These are phyloP conservation scores for Disparrhopalites patrizii DNA, from an alignment of 2,888 invertebrate species.

Conservation along the genomic window DNA sequence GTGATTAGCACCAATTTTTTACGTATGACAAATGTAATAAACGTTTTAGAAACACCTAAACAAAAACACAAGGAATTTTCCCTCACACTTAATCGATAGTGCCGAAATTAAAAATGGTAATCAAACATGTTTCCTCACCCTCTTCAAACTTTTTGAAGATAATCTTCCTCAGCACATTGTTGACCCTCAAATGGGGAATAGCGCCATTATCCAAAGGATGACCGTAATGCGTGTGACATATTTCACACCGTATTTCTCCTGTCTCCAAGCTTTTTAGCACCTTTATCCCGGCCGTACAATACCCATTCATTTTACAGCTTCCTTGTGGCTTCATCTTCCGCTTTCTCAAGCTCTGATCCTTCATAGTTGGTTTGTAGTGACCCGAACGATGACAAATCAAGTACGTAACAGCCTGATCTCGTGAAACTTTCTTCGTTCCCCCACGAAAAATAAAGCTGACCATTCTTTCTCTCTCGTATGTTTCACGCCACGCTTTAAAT, in stretches of 20 bases:
- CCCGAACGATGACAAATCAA: constrained; percentile 47
- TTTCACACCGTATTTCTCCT: constrained; percentile 38
- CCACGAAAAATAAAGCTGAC: constrained; percentile 47
- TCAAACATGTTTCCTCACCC: constrained; percentile 29
- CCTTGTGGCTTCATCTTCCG: constrained; percentile 48
- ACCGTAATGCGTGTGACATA: constrained; percentile 47
- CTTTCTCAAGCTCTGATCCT: constrained; percentile 36
- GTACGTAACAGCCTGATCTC: constrained; percentile 46
- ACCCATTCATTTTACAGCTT: constrained; percentile 47
- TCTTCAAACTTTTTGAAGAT: constrained; percentile 45
- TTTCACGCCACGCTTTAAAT: constrained; percentile 43
- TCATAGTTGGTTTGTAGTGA: constrained; percentile 46
- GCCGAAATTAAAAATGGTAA: background rate
- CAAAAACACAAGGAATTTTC: too few relatives aligned
- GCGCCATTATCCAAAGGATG: constrained; percentile 44
- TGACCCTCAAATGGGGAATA: constrained; percentile 45
- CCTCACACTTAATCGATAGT: too few relatives aligned
- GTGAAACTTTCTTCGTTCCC: constrained; percentile 46
- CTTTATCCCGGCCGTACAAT: constrained; percentile 48
- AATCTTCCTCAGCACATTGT: constrained; percentile 35
- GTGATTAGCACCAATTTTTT: too few relatives aligned
- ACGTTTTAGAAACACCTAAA: too few relatives aligned
- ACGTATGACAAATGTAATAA: too few relatives aligned
- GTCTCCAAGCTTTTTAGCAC: constrained; percentile 39
- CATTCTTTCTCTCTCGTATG: constrained; percentile 44